Conservation (phyloP, 2,888 invertebrate species). For the Oscheius sp. region DNA sequence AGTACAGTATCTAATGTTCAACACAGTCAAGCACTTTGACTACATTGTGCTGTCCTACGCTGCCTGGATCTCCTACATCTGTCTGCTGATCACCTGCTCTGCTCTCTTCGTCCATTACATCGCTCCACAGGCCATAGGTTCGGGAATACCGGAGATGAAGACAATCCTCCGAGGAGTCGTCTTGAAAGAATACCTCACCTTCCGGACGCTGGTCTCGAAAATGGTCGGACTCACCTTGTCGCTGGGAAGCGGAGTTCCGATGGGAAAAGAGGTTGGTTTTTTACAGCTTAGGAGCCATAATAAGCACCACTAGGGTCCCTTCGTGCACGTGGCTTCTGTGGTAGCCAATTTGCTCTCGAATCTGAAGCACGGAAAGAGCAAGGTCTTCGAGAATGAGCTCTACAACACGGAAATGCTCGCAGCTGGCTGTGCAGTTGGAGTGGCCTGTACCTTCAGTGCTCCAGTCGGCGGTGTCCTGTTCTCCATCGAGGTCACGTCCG, state of each 20-base stretch:
- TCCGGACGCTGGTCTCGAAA: slow-evolving; percentile 92
- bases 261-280: slow-evolving; percentile 87
- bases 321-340: slow-evolving; percentile 97
- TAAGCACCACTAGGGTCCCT: slow-evolving; percentile 81
- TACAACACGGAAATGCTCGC: slow-evolving; percentile 92
- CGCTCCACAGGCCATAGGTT: slow-evolving; percentile 92
- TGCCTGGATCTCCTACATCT: slow-evolving; percentile 65
- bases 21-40: slow-evolving; percentile 28
- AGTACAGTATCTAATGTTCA: slow-evolving; percentile 48
- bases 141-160: slow-evolving; percentile 78
- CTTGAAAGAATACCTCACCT: slow-evolving; percentile 94
- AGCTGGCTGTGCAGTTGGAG: slow-evolving; percentile 96
- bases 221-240: slow-evolving; percentile 93
- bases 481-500: slow-evolving; percentile 98
- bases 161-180: slow-evolving; percentile 93
- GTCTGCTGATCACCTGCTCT: slow-evolving; percentile 59
- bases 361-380: slow-evolving; percentile 80
- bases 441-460: slow-evolving; percentile 92
- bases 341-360: slow-evolving; percentile 92
- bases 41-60: slow-evolving; percentile 39
- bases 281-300: not conserved
- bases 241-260: slow-evolving; percentile 91
- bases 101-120: slow-evolving; percentile 88
- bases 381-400: slow-evolving; percentile 67
- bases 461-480: slow-evolving; percentile 97